Conservation (phyloP, 2,888 invertebrate species). For the Brachypalpus laphriformis region DNA sequence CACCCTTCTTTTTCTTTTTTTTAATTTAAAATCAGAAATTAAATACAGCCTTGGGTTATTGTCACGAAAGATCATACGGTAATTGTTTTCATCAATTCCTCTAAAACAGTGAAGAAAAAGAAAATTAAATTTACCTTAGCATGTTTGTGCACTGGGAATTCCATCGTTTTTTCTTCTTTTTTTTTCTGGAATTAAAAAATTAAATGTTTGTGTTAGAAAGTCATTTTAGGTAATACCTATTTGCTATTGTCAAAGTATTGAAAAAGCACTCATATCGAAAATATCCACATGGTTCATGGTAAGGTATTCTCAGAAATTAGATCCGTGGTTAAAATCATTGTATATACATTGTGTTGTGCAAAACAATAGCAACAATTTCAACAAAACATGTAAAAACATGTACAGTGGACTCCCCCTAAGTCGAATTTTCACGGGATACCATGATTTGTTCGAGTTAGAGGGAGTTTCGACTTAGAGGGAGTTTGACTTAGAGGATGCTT, state of each 20-base stretch:
- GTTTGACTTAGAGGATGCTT: too few species aligned
- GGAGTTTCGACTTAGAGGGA: too few species aligned
- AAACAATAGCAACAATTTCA: too few species aligned
- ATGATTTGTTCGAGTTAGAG: too few species aligned
- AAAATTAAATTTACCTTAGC: background rate
- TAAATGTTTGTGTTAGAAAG: conserved; percentile 2
- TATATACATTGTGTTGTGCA: background rate
- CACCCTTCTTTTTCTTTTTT: too few species aligned
- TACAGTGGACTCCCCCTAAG: too few species aligned
- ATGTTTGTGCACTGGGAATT: background rate
- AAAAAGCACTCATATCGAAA: conserved; percentile 10
- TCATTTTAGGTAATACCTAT: background rate
- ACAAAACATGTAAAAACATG: too few species aligned
- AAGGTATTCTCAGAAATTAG: conserved; percentile 76
- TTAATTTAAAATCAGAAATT: conserved; percentile 13
- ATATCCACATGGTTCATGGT: conserved; percentile 49
- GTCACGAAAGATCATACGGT: conserved; percentile 40
- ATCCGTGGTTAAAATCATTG: conserved; percentile 76
- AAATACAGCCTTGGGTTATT: conserved; percentile 32
- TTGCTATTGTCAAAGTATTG: background rate
- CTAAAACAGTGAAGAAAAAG: background rate
- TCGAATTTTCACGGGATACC: too few species aligned
- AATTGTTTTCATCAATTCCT: conserved; percentile 48
- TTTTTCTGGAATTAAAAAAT: background rate
- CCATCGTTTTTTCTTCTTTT: background rate